Evolutionary conservation across 2,888 invertebrate genomes (phyloP), one percentile per base, ranked within the genome.

Genomic region (Phlogophora meticulosa): DNA sequence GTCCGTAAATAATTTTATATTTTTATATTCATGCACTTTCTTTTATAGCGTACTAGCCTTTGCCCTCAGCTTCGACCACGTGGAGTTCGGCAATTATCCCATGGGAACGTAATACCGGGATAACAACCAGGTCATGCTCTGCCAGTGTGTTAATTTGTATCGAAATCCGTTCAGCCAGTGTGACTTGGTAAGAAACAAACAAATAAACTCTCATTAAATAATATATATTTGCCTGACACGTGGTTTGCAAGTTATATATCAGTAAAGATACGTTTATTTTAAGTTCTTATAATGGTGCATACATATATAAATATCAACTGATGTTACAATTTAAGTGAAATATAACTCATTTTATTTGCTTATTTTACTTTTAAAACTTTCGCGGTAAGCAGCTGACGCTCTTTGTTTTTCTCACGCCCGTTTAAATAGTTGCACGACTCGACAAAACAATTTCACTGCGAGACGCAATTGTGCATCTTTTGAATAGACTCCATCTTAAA

Each of bases 401-500:
- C 7, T 60, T 45, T 10, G 20, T 22, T 46, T 56, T 42, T 56
- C 40, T 38, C 55, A n/a, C 20, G 57, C 66, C n/a, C 55, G 43
- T 58, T 57, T 20, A 56, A 51, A 52, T 51, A 58, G 52, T 61
- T 43, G 20, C 34, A 43, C 46, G 15, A 20, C 51, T 76, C 22
- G 17, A 53, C 71, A 61, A 76, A 46, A 66, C 45, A 59, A 62
- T 75, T 62, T 62, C 2, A 1, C 51, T 48, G 5, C 24, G n/a
- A 53, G 36, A 67, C 28, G 22, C 38, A 67, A 59, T 42, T 57
- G 58, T 63, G 68, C 62, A 72, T 69, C 60, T 61, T 42, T 43
- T 64, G 45, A 64, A 67, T 53, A 72, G 67, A 62, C 38, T 63
- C 28, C 17, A 59, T 61, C 11, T 57, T 24, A 73, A 76, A 81